phyloP scores from a whole-genome alignment of 2,113 vertebrate species.

The Rhinopomastus cyanomelas region DNA sequence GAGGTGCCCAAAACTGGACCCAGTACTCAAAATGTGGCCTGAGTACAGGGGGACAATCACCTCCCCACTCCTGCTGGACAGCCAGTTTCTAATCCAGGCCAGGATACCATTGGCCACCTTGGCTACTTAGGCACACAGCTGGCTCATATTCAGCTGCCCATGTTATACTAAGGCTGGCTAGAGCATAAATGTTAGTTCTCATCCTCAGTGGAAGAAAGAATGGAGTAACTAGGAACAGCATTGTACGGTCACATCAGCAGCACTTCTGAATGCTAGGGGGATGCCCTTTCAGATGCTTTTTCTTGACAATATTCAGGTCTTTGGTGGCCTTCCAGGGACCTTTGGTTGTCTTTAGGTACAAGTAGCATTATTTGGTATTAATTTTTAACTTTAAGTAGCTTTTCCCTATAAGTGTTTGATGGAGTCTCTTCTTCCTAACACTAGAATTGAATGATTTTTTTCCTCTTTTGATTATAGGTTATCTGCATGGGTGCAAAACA shows the following conservation, averaged over 20 bases:
- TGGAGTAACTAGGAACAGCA: neutral
- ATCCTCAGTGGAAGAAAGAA: neutral
- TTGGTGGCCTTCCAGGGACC: neutral
- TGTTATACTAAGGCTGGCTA: neutral
- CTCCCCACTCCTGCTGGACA: too few species aligned
- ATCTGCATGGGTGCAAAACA: slow-evolving; percentile 89
- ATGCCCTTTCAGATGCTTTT: neutral
- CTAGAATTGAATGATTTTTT: neutral
- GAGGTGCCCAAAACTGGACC: too few species aligned
- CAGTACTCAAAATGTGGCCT: too few species aligned
- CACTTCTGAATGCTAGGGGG: neutral
- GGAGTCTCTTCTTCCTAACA: neutral
- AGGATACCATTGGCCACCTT: too few species aligned
- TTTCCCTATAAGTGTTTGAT: neutral
- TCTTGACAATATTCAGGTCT: neutral
- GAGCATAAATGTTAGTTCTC: neutral
- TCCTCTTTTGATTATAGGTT: slow-evolving; percentile 72
- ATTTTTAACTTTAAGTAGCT: neutral
- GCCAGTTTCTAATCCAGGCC: too few species aligned
- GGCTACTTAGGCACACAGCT: too few species aligned
- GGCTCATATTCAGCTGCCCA: too few species aligned
- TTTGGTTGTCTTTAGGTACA: neutral
- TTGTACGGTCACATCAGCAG: neutral
- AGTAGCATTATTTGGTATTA: neutral
- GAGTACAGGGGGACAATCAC: too few species aligned